Percentiles rank a stretch among this genome's conserved stretches.
Conservation (phyloP, 2,113 vertebrate species). For the Rattus norvegicus region GRCr8 NC_086019.1:165425001-165425500, state of each 20-base stretch:
- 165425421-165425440: background rate
- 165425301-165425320: background rate
- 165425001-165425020: background rate
- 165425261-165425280: background rate
- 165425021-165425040: background rate
- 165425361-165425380: background rate
- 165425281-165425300: background rate
- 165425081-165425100: constrained; percentile 9
- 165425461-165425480: background rate
- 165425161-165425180: constrained; percentile 39
- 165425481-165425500: background rate
- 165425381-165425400: background rate
- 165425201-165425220: background rate
- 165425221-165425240: background rate
- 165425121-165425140: background rate
- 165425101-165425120: background rate
- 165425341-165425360: background rate
- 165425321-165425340: background rate
- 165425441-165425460: background rate
- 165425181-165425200: background rate
- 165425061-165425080: background rate
- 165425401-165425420: background rate
- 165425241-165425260: constrained; percentile 1
- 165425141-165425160: background rate
- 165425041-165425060: background rate